Evolutionary conservation across 2,888 invertebrate species (phyloP), one percentile per base, ranked within the genome.

Genomic region (Meiosimyza platycephala): DNA sequence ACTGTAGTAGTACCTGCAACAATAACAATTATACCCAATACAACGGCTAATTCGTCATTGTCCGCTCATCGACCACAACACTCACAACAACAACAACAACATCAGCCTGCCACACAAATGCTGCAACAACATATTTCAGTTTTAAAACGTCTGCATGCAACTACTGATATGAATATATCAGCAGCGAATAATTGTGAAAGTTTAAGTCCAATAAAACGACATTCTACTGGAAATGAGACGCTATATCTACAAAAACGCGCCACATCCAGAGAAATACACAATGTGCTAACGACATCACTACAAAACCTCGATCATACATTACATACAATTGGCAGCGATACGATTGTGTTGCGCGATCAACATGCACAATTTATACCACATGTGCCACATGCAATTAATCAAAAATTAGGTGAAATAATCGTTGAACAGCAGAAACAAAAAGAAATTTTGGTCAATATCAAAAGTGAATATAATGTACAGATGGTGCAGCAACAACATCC

Each of bases 381-480:
- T 28, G 73, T 73, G 65, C 72, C 76, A 55, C 71, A 62, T 50
- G 71, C 54, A 52, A 68, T 82, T 64, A 81, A 84, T 76, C 77
- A 81, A 64, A 81, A 85, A 78, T 77, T 86, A 77, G 83, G 84
- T 73, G 85, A 85, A 73, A 84, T 86, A 72, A 81, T 85, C 73
- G 80, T 83, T 72, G 86, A 87, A 76, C 84, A 84, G 66, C 83
- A 84, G 72, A 81, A 82, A 73, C 85, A 86, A 75, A 80, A 83
- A 70, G 80, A 85, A 75, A 79, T 85, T 75, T 78, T 86, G 51
- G 81, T 84, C 13, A 85, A 83, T 72, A 85, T 85, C 16, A 84
- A 82, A 69, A 83, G 79, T 71, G 86, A 85, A 77, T 85, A 84
- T 64, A 80, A 82, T 73, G 82, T 83, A 16, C 80, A 80, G 76